Evolutionary conservation across 2,113 vertebrate genomes (phyloP), one percentile per base, ranked within the genome.

Genomic region (Phainopepla nitens): DNA sequence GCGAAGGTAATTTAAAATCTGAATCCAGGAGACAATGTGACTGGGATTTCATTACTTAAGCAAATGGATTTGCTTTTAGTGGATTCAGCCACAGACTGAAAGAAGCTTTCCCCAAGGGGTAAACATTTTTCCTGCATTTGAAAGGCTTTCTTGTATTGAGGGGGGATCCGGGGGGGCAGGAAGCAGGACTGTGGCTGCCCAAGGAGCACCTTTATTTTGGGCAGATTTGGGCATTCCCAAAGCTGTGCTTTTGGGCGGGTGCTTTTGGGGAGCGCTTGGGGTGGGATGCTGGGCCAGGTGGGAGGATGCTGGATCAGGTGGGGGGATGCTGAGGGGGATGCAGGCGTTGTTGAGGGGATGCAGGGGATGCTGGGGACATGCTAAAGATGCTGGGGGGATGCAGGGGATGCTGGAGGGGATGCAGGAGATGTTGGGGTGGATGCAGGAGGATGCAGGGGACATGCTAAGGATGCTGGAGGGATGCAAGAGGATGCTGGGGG

Each of bases 21-120:
- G 50, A 69, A 96, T 96, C 62, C 71, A 72, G 80, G 88, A 60
- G 84, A 72, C 87, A 62, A 92, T 92, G 90, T 82, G 87, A 94
- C 95, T 93, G 64, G 89, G 90, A 87, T 94, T 93, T 94, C 96
- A 82, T 96, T 91, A 82, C 93, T 93, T 96, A 95, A 97, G 96
- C 88, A 93, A 93, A 93, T 94, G 94, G 96, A 96, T 96, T 96
- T 97, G 97, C 91, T 91, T 90, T 93, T 95, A 93, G 94, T 90
- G 85, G 93, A 95, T 94, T 90, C 89, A 95, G 94, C 94, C 90
- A 89, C 94, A 91, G 95, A 81, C 97, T 94, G 95, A 94, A 95
- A 95, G 96, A 93, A 96, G 97, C 94, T 94, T 95, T 97, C 93
- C 96, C 97, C 96, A 94, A 95, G 96, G 95, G 96, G 96, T 94